These are phyloP conservation scores for Notolepis coatsorum DNA, from an alignment of 2,797 vertebrate genomes.

Conservation along the genomic window DNA sequence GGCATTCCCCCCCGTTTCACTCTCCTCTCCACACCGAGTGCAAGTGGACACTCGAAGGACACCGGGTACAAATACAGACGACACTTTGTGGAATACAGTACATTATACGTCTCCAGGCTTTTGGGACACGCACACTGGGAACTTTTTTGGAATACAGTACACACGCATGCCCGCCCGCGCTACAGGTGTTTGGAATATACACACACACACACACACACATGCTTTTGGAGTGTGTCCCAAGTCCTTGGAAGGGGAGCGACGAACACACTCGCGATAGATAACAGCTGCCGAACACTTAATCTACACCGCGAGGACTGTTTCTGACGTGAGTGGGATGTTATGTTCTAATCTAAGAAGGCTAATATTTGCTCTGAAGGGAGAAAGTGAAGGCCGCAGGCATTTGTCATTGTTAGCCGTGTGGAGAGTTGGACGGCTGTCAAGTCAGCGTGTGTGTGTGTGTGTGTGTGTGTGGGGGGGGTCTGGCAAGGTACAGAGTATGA, in stretches of 20 bases:
- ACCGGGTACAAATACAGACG: slow-evolving; percentile 1
- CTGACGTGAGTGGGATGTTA: slow-evolving; percentile 65
- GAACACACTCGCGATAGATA: slow-evolving; percentile 40
- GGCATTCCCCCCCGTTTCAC: slow-evolving; percentile 40
- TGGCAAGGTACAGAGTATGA: slow-evolving; percentile 30
- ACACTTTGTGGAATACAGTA: not conserved
- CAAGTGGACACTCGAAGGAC: slow-evolving; percentile 27
- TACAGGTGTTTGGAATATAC: slow-evolving; percentile 8
- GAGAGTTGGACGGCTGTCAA: slow-evolving; percentile 37
- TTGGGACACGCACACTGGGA: too few species aligned
- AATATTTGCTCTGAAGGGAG: slow-evolving; percentile 47
- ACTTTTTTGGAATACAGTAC: too few species aligned
- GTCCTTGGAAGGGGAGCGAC: slow-evolving; percentile 39
- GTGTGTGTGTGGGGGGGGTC: slow-evolving; percentile 24
- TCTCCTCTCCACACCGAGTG: not conserved
- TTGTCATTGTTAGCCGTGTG: slow-evolving; percentile 25
- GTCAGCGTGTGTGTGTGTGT: slow-evolving; percentile 38
- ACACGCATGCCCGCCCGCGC: too few species aligned
- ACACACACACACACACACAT: not conserved
- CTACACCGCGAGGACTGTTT: slow-evolving; percentile 38
- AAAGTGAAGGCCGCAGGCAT: slow-evolving; percentile 10
- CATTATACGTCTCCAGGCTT: too few species aligned
- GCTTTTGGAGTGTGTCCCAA: not conserved
- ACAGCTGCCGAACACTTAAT: slow-evolving; percentile 47
- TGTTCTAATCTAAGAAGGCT: slow-evolving; percentile 43